Conservation (phyloP, 2,113 vertebrate genomes). For the Phoxinus phoxinus region DNA sequence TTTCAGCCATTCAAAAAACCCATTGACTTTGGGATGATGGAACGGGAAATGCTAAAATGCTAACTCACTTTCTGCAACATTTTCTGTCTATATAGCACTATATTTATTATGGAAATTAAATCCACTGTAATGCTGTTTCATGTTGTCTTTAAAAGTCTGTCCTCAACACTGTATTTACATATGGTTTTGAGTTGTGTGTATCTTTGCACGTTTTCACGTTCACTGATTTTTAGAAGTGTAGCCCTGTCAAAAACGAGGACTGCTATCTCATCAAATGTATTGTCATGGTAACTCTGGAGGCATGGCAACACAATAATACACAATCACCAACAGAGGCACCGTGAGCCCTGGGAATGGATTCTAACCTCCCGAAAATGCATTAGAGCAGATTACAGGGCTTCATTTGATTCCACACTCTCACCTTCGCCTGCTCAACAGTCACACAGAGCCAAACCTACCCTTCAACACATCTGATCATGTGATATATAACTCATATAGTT, state of each 20-base stretch:
- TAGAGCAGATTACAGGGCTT: slow-evolving; percentile 20
- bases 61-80: no score
- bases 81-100: no score
- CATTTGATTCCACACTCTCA: slow-evolving; percentile 11
- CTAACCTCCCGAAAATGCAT: slow-evolving; percentile 27
- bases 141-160: not conserved
- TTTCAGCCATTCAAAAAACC: no score
- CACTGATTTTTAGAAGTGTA: not conserved
- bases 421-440: slow-evolving; percentile 15
- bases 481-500: not conserved
- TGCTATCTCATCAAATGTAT: slow-evolving; percentile 45
- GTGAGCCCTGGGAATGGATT: slow-evolving; percentile 43
- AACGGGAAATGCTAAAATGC: no score
- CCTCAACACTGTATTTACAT: not conserved
- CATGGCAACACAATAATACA: slow-evolving; percentile 39
- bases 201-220: not conserved
- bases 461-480: not conserved
- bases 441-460: not conserved
- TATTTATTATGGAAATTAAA: not conserved
- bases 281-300: slow-evolving; percentile 45
- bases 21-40: no score
- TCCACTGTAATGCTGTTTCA: not conserved
- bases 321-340: slow-evolving; percentile 39
- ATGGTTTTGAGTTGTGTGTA: not conserved
- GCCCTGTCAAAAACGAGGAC: slow-evolving; percentile 1